Evolutionary conservation across 2,888 invertebrate species (phyloP).

Genomic region (Phytoseiulus persimilis): DNA sequence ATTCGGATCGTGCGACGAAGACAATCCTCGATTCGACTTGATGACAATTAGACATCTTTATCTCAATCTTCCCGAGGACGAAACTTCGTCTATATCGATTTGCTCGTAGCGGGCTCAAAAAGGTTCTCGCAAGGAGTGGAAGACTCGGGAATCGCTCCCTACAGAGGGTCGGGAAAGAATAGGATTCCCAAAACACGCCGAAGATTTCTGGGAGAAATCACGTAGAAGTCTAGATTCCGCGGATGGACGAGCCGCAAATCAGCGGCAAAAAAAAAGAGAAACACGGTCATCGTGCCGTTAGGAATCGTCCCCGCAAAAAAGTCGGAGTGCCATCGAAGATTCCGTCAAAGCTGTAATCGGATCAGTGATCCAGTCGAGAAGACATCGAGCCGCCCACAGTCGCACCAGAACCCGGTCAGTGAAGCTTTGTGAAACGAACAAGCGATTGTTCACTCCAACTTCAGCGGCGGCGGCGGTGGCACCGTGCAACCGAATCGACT

Average conservation of each 20-base stretch:
- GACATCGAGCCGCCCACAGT: too few species aligned
- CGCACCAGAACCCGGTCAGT: neutral
- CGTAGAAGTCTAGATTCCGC: too few species aligned
- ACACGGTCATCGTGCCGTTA: neutral
- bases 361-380: neutral
- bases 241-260: too few species aligned
- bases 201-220: too few species aligned
- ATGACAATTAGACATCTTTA: neutral
- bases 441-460: neutral
- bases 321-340: neutral
- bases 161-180: too few species aligned
- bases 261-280: too few species aligned
- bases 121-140: neutral
- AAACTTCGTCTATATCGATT: neutral
- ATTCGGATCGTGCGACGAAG: neutral
- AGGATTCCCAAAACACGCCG: too few species aligned
- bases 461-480: too few species aligned
- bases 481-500: neutral
- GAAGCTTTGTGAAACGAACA: neutral
- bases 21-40: neutral
- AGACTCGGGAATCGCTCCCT: too few species aligned
- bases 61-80: neutral
- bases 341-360: neutral
- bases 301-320: neutral
- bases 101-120: neutral